phyloP scores from a whole-genome alignment of 2,888 invertebrate genomes.

The Philopedon plagiatum region DNA sequence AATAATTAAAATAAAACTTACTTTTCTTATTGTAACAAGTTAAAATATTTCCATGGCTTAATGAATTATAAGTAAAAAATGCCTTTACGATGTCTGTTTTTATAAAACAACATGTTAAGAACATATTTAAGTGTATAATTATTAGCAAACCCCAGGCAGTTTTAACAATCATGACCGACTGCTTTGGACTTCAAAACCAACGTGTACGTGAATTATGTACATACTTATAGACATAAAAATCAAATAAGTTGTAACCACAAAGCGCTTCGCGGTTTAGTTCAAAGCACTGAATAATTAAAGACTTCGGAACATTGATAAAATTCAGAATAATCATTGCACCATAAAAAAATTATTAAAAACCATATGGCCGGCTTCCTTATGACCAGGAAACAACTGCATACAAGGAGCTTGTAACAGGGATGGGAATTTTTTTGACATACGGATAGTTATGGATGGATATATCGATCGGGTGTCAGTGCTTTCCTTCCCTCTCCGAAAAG shows the following conservation, averaged over 20 bases:
- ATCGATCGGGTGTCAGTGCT: too few species aligned
- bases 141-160: neutral
- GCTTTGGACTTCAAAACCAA: too few species aligned
- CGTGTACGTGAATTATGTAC: too few species aligned
- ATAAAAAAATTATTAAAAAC: too few species aligned
- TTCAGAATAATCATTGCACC: too few species aligned
- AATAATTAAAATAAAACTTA: conserved; percentile 2
- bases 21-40: conserved; percentile 16
- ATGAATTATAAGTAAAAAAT: conserved; percentile 53
- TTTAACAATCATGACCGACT: neutral
- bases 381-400: too few species aligned
- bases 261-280: neutral
- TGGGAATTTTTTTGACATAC: too few species aligned
- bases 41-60: conserved; percentile 19
- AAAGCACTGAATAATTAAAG: neutral
- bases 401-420: too few species aligned
- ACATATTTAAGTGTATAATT: neutral
- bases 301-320: neutral
- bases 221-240: neutral
- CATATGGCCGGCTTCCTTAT: too few species aligned
- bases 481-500: too few species aligned
- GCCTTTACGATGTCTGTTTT: conserved; percentile 49
- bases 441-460: too few species aligned
- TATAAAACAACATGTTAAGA: conserved; percentile 26
- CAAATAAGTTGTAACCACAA: conserved; percentile 1